Conservation (phyloP, 2,113 vertebrate species). For the Anser brachyrhynchus region DNA sequence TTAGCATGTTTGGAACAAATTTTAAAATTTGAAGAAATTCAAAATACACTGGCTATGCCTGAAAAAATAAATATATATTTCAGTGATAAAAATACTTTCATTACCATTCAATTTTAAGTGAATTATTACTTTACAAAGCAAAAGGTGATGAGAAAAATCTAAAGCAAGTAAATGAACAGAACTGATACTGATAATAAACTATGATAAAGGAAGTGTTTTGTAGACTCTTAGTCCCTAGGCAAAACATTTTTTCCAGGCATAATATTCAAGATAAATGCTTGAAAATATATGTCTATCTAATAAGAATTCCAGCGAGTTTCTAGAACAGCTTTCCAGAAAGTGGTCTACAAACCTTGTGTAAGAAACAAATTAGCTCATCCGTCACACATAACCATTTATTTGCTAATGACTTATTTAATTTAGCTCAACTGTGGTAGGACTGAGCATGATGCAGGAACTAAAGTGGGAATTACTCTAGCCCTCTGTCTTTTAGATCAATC, state of each 20-base stretch:
- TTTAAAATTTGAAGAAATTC: slow-evolving; percentile 8
- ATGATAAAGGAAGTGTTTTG: neutral
- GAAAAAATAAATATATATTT: slow-evolving; percentile 6
- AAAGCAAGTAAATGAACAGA: neutral
- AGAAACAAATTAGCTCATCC: slow-evolving; percentile 13
- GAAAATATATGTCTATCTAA: neutral
- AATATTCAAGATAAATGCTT: slow-evolving; percentile 4
- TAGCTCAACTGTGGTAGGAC: slow-evolving; percentile 1
- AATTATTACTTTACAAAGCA: slow-evolving; percentile 44
- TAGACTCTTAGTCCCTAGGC: neutral
- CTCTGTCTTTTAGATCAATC: slow-evolving; percentile 32
- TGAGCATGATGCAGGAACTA: neutral
- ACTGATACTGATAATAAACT: neutral
- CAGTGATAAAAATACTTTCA: slow-evolving; percentile 19
- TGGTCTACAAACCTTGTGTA: neutral
- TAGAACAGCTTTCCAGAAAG: slow-evolving; percentile 42
- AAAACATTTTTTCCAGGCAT: slow-evolving; percentile 26
- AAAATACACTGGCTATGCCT: slow-evolving; percentile 15
- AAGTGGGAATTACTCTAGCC: slow-evolving; percentile 7
- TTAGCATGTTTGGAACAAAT: slow-evolving; percentile 35
- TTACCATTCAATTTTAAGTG: neutral
- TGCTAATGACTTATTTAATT: slow-evolving; percentile 38
- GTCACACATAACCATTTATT: neutral
- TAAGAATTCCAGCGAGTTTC: slow-evolving; percentile 19
- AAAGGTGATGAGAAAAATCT: neutral